Evolutionary conservation across 2,797 vertebrate species (phyloP).

Genomic region (Cheirogaleus major): DNA sequence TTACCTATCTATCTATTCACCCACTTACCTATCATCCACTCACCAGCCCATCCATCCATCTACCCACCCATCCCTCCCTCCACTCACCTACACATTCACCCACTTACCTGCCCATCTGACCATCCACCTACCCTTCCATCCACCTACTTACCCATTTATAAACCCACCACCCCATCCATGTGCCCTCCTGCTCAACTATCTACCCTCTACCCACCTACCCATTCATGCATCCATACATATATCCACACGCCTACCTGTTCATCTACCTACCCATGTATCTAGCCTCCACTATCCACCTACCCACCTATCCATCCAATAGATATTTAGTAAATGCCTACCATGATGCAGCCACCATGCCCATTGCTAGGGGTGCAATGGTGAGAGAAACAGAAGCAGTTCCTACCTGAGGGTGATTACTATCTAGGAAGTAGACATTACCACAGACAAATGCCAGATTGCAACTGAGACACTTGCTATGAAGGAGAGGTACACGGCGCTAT

Average conservation of each 20-base stretch:
- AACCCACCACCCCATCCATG: no score
- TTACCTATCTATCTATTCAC: no score
- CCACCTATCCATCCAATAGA: not conserved
- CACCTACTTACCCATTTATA: not conserved
- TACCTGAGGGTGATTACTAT: not conserved
- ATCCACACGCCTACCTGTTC: no score
- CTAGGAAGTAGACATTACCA: not conserved
- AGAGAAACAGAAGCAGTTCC: not conserved
- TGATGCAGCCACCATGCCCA: not conserved
- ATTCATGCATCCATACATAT: not conserved
- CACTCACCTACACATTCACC: not conserved
- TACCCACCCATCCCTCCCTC: no score
- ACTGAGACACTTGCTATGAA: not conserved
- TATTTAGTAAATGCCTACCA: not conserved
- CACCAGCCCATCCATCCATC: not conserved
- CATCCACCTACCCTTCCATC: not conserved
- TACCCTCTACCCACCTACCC: no score
- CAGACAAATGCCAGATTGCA: not conserved
- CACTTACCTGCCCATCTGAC: not conserved
- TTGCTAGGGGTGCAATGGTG: not conserved
- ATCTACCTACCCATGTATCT: no score
- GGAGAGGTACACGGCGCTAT: not conserved
- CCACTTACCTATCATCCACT: not conserved
- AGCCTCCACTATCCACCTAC: no score
- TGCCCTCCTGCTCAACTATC: not conserved